These are phyloP conservation scores for Alcedo atthis DNA, from an alignment of 2,797 vertebrate genomes.

Conservation along the genomic window DNA sequence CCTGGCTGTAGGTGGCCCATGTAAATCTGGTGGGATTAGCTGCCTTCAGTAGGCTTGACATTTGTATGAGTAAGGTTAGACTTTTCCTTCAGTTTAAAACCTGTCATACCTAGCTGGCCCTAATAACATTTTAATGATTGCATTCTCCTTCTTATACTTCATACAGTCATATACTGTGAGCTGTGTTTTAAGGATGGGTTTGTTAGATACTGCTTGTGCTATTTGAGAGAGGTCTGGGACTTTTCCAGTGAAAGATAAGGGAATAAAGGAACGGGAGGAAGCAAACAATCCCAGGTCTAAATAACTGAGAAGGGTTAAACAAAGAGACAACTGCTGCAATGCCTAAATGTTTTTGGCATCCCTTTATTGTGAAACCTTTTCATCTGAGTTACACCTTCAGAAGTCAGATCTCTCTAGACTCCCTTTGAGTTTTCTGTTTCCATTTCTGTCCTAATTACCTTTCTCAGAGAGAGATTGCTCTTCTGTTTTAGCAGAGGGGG, in stretches of 20 bases:
- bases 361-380: conserved; percentile 78
- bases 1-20: conserved; percentile 25
- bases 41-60: conserved; percentile 23
- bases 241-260: background rate
- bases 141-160: background rate
- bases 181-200: background rate
- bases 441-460: conserved; percentile 80
- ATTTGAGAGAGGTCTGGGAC: background rate
- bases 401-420: conserved; percentile 63
- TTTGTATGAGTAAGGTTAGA: background rate
- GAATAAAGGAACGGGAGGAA: background rate
- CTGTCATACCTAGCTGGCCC: background rate
- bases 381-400: conserved; percentile 73
- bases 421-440: conserved; percentile 64
- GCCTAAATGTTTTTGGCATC: conserved; percentile 70
- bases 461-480: conserved; percentile 59
- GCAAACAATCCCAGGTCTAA: conserved; percentile 9
- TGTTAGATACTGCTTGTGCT: background rate
- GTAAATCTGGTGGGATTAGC: conserved; percentile 38
- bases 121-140: background rate
- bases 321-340: conserved; percentile 60
- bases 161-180: background rate
- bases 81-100: background rate
- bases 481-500: conserved; percentile 27
- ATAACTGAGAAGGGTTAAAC: conserved; percentile 73